phyloP scores from a whole-genome alignment of 2,113 vertebrate species.

The Heptranchias perlo region DNA sequence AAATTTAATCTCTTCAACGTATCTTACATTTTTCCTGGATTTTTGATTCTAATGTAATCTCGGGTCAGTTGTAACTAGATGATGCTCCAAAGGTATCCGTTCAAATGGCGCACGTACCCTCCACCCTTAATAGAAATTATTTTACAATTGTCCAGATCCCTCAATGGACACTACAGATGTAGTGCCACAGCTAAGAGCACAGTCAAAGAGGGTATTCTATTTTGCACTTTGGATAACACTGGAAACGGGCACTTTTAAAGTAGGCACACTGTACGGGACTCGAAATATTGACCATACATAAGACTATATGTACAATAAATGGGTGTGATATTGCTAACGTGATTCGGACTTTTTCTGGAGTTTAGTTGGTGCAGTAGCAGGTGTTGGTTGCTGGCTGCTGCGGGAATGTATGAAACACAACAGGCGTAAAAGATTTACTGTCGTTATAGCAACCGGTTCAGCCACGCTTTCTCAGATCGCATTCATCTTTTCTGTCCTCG shows the following conservation, averaged over 20 bases:
- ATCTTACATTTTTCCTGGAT: neutral
- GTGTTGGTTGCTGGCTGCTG: constrained; percentile 28
- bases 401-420: constrained; percentile 52
- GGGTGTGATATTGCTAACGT: neutral
- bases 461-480: constrained; percentile 61
- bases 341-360: neutral
- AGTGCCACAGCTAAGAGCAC: neutral
- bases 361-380: constrained; percentile 23
- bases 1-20: neutral
- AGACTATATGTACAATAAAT: constrained; percentile 9
- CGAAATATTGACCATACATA: constrained; percentile 3
- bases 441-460: constrained; percentile 72
- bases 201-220: neutral
- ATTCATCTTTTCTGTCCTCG: constrained; percentile 60
- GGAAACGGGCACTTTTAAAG: neutral
- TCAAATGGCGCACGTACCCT: neutral
- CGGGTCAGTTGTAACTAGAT: neutral
- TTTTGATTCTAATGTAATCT: neutral
- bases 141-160: neutral
- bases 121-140: neutral
- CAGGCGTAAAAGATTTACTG: constrained; percentile 63
- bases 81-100: neutral
- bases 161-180: neutral
- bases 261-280: neutral
- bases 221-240: neutral